Base-by-base conservation (phyloP, 1,140 invertebrate genomes). In the Drosophila orosa region DNA sequence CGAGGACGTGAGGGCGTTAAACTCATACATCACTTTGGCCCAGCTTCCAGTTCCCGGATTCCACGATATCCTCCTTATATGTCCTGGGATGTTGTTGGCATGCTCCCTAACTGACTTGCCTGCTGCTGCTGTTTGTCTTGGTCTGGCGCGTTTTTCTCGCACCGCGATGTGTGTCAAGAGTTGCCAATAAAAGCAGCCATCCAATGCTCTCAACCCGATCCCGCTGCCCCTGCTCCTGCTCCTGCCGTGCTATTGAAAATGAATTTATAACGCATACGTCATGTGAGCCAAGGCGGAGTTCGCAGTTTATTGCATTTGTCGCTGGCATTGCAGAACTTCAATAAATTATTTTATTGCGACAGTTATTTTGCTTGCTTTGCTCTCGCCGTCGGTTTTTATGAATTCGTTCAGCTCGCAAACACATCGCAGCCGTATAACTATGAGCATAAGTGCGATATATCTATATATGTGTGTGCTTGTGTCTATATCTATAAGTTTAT, bases 281-380 rank as follows among this genome's bases (percentile, higher is more conserved):
- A 87, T 86, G 79, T 79, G 69, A 37, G 62, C 66, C 44, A 58
- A 59, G 66, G 62, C 73, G 55, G 75, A 39, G 63, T 31, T 69
- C 65, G 74, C 78, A 87, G 75, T 86, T 86, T 86, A 86, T 87
- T 86, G 83, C 83, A 86, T 87, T 87, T 87, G 83, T 86, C 82
- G 82, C 78, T 90, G 77, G 85, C 80, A 85, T 80, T 80, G 84
- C 84, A 71, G 73, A 81, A 89, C 77, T 81, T 90, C 87, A 90
- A 90, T 90, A 90, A 90, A 90, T 90, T 90, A 90, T 90, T 90
- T 90, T 90, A 90, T 90, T 87, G 87, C 87, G 87, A 90, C 87
- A 87, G 90, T 90, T 90, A 90, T 90, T 87, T 77, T 78, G 68
- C 67, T 87, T 58, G 67, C 73, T 67, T 50, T 56, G 55, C 54